phyloP scores from a whole-genome alignment of 1,140 invertebrate genomes.

The Frieseomelitta varia region DNA sequence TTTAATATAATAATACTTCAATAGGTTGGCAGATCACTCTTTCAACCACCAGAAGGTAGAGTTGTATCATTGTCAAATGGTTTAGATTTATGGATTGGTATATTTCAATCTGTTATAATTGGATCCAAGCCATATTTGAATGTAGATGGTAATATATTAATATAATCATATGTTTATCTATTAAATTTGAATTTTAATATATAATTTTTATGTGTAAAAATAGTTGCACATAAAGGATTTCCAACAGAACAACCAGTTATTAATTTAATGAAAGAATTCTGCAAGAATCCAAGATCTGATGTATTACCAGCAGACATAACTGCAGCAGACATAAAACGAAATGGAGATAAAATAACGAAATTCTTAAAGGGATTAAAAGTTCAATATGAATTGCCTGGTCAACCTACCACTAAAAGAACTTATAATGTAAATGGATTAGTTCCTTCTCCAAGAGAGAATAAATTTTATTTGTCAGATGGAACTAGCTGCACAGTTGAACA shows the following conservation, averaged over 20 bases:
- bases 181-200: constrained; percentile 30
- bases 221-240: constrained; percentile 87
- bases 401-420: constrained; percentile 75
- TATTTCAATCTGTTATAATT: constrained; percentile 88
- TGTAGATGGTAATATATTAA: constrained; percentile 85
- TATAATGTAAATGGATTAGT: constrained; percentile 83
- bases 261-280: constrained; percentile 75
- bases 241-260: constrained; percentile 82
- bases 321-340: not conserved
- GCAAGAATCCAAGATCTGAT: not conserved
- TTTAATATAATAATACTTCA: not conserved
- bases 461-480: constrained; percentile 77
- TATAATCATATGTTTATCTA: constrained; percentile 31
- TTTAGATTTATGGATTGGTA: constrained; percentile 87
- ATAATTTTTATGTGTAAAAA: constrained; percentile 48
- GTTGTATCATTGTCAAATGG: constrained; percentile 83
- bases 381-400: constrained; percentile 80
- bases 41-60: constrained; percentile 64
- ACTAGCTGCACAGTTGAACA: constrained; percentile 77
- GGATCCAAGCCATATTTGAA: constrained; percentile 89
- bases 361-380: constrained; percentile 78
- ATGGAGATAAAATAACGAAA: constrained; percentile 10
- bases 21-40: constrained; percentile 83
- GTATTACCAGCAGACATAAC: not conserved
- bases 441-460: constrained; percentile 64